Evolutionary conservation across 2,113 vertebrate species (phyloP), one percentile per base, ranked within the genome.

Genomic region (Delphinapterus leucas): DNA sequence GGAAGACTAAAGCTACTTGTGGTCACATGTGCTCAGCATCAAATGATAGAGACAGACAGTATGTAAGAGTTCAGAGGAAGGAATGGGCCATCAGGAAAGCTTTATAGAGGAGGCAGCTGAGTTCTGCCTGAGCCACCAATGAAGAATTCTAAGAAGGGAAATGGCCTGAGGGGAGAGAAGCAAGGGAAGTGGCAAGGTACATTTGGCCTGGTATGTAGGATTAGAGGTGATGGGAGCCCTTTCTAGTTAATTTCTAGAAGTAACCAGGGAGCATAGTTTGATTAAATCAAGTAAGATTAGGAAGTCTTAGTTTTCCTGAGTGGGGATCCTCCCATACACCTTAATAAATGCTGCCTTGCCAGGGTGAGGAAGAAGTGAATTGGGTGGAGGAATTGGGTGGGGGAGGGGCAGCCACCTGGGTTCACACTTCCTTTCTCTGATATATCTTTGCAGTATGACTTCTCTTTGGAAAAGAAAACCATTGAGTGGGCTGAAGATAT

Each of bases 381-480:
- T 89, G 12, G 49, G 47, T 88, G 12, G 90, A 73, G 12, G 79
- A 83, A 58, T 26, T 77, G 71, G 38, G n/a, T 33, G 11, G 58
- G 87, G 63, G 33, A 76, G 79, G 47, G 61, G 53, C 20, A 81
- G 90, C 76, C 47, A 77, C 38, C 55, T 86, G 73, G 63, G 44
- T 94, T 98, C 53, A 97, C 20, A 95, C 5, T 36, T 88, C 26
- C 18, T 91, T 90, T 96, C 73, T 97, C 49, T 97, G 85, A 77
- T 97, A 0, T 73, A 36, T 76, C 49, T 68, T 98, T 65, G 76
- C 98, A 99, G 99, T 99, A 99, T 99, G 99, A 99, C 98, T 99
- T 99, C 98, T 99, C 99, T 70, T 97, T 99, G 98, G 99, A 99
- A 99, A 99, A 98, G 89, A 99, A 99, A 31, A 99, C 99, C 49